Percentiles rank a stretch among this genome's conserved stretches.
Conservation (phyloP, 2,797 vertebrate genomes). For the Sebastiscus tertius region DNA sequence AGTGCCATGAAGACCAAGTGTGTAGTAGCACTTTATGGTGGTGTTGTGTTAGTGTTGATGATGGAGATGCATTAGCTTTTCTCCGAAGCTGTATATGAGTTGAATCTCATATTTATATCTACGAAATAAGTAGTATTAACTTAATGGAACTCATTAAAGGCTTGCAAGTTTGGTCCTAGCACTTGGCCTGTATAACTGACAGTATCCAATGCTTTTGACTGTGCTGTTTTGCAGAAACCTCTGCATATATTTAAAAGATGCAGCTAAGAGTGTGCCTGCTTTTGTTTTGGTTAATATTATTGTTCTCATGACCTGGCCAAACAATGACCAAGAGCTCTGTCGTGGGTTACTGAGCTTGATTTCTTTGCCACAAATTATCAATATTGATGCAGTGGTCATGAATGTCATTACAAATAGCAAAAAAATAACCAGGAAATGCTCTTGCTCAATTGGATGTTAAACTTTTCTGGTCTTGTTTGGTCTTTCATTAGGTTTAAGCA, state of each 20-base stretch:
- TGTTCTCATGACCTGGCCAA: background rate
- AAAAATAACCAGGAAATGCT: background rate
- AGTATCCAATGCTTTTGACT: background rate
- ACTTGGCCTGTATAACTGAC: background rate
- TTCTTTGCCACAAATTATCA: background rate
- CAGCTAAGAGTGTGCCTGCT: background rate
- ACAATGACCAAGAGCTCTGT: background rate
- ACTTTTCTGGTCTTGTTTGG: background rate
- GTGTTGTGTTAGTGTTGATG: constrained; percentile 39
- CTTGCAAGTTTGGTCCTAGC: background rate
- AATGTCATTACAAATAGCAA: background rate
- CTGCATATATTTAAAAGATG: background rate
- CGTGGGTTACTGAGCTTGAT: background rate
- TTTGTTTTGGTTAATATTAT: background rate
- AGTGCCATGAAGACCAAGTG: constrained; percentile 22
- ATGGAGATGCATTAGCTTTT: constrained; percentile 44
- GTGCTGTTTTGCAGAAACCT: constrained; percentile 8
- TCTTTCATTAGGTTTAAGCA: background rate
- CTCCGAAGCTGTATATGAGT: constrained; percentile 1
- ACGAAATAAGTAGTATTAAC: background rate
- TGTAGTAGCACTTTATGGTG: constrained; percentile 39
- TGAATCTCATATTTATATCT: constrained; percentile 2
- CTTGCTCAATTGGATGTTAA: background rate
- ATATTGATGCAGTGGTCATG: background rate
- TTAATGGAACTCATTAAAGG: background rate